Evolutionary conservation across 2,797 vertebrate genomes (phyloP).

Genomic region (Phoeniculus purpureus): DNA sequence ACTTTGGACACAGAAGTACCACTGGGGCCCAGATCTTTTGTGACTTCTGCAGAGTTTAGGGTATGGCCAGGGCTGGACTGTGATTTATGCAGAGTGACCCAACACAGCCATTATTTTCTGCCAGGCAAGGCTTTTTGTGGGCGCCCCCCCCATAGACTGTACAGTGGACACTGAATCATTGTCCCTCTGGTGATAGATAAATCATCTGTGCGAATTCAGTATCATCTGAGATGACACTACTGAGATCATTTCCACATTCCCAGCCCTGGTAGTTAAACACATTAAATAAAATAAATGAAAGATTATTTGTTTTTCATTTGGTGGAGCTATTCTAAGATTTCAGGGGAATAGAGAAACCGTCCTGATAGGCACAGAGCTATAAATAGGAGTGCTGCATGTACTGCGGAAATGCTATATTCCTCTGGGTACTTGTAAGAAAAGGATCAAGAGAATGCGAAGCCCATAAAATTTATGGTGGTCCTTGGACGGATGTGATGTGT

Average conservation of each 20-base stretch:
- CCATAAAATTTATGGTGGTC: not conserved
- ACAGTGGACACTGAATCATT: not conserved
- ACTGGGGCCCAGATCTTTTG: fast-evolving
- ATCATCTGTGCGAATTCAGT: not conserved
- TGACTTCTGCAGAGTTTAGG: not conserved
- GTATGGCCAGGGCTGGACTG: not conserved
- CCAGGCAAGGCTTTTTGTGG: not conserved
- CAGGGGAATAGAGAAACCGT: not conserved
- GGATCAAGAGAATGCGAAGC: slow-evolving; percentile 47
- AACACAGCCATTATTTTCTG: not conserved
- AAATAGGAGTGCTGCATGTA: not conserved
- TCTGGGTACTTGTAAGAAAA: not conserved
- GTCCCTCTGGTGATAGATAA: not conserved
- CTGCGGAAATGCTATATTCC: slow-evolving; percentile 6
- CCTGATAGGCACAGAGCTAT: not conserved
- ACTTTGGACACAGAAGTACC: not conserved
- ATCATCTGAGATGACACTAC: not conserved
- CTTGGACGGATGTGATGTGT: not conserved
- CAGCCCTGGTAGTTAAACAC: not conserved
- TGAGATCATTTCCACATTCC: slow-evolving; percentile 21
- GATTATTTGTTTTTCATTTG: not conserved
- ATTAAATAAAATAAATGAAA: slow-evolving; percentile 33
- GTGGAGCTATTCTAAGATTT: slow-evolving; percentile 33
- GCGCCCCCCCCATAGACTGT: not conserved
- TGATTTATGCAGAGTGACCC: not conserved